Evolutionary conservation across 2,888 invertebrate genomes (phyloP).

Genomic region (Creontiades dilutus): DNA sequence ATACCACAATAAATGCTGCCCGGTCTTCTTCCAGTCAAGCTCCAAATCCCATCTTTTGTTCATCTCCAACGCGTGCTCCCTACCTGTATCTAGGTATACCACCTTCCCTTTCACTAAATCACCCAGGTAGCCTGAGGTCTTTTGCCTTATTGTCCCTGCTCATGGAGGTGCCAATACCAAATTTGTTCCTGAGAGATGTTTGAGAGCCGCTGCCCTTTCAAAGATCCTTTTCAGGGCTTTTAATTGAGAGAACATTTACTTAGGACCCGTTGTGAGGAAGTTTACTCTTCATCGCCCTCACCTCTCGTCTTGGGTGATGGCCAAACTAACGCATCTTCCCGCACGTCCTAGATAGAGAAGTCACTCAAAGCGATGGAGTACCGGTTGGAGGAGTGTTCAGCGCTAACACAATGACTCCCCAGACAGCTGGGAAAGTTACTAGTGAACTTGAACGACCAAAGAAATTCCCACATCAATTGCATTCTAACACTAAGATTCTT

Average conservation of each 20-base stretch:
- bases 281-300: slow-evolving; percentile 37
- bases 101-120: slow-evolving; percentile 30
- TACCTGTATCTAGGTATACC: slow-evolving; percentile 26
- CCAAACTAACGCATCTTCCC: slow-evolving; percentile 1
- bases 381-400: too few species aligned
- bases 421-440: slow-evolving; percentile 4
- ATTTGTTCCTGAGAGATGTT: slow-evolving; percentile 34
- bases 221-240: slow-evolving; percentile 24
- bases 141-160: neutral
- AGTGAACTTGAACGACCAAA: neutral
- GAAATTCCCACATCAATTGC: neutral
- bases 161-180: slow-evolving; percentile 45
- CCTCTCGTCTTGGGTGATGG: neutral
- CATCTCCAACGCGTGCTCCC: slow-evolving; percentile 32
- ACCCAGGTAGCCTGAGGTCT: slow-evolving; percentile 20
- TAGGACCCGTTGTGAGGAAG: slow-evolving; percentile 40
- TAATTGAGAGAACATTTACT: slow-evolving; percentile 54
- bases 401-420: neutral
- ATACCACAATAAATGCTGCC: slow-evolving; percentile 19
- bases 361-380: neutral
- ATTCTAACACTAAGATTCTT: neutral
- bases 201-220: slow-evolving; percentile 26
- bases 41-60: slow-evolving; percentile 50
- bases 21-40: slow-evolving; percentile 50
- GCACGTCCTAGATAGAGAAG: neutral